Evolutionary conservation across 1,140 invertebrate species (phyloP).

Genomic region (Popillia japonica): DNA sequence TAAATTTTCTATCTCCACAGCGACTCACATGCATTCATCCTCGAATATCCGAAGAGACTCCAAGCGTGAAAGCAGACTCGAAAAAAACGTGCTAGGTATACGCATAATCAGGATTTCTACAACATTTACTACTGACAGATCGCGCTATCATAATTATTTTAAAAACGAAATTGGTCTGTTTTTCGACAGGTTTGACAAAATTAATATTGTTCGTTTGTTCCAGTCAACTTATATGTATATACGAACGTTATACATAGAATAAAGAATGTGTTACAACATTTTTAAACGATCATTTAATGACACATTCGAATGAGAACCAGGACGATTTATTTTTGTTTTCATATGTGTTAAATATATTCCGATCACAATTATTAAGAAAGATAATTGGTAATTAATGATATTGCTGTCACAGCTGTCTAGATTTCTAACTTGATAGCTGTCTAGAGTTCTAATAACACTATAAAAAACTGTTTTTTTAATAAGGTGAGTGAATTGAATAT

Average conservation of each 20-base stretch:
- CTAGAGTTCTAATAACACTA: no score
- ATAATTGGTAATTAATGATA: no score
- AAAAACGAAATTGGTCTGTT: neutral
- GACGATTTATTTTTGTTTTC: no score
- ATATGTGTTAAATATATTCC: no score
- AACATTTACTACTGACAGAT: slow-evolving; percentile 26
- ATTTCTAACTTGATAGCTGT: no score
- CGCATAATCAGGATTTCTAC: slow-evolving; percentile 29
- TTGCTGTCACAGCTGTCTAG: no score
- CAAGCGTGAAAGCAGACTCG: slow-evolving; percentile 15
- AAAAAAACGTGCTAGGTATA: neutral
- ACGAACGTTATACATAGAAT: neutral
- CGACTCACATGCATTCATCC: slow-evolving; percentile 7
- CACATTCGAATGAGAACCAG: no score
- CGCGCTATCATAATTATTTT: neutral
- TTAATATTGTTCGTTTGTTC: neutral
- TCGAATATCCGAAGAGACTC: slow-evolving; percentile 11
- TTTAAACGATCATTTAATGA: no score
- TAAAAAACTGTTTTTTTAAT: no score
- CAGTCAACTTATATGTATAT: neutral
- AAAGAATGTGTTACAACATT: no score
- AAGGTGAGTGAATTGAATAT: no score
- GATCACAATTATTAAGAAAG: no score
- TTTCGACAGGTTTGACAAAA: neutral
- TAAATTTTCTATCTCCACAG: slow-evolving; percentile 25